Percentiles rank a stretch among this genome's conserved stretches.
Evolutionary conservation across 2,888 invertebrate genomes (phyloP).

Genomic region (Achlya flavicornis): DNA sequence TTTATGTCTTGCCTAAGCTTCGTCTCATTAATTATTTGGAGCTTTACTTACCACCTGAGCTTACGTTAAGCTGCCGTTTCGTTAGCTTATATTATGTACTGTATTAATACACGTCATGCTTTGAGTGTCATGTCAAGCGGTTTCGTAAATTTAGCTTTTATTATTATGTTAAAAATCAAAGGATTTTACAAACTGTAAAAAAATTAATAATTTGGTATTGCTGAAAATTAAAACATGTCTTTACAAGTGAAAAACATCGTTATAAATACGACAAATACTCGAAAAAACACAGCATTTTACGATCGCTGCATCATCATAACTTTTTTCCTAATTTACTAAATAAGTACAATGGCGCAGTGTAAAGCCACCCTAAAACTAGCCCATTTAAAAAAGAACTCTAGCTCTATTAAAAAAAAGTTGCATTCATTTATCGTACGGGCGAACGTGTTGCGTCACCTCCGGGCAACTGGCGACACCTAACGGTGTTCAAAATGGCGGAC

Average conservation of each 20-base stretch:
- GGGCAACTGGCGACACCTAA: constrained; percentile 31
- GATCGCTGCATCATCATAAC: not conserved
- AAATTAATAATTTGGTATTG: too few species aligned
- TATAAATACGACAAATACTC: too few species aligned
- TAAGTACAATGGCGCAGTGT: too few species aligned
- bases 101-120: not conserved
- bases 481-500: constrained; percentile 24
- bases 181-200: too few species aligned
- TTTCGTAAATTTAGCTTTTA: not conserved
- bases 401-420: constrained; percentile 13
- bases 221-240: too few species aligned
- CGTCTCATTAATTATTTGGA: constrained; percentile 31
- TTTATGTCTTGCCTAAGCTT: constrained; percentile 25
- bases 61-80: constrained; percentile 12
- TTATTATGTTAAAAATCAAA: too few species aligned
- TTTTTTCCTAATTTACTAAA: too few species aligned
- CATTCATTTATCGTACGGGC: constrained; percentile 15
- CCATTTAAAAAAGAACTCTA: not conserved
- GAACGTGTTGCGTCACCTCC: constrained; percentile 33
- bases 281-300: too few species aligned
- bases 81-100: constrained; percentile 8
- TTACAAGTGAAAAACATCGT: too few species aligned
- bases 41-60: constrained; percentile 12
- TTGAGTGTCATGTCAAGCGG: not conserved
- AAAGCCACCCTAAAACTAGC: too few species aligned